Conservation (phyloP, 1,140 invertebrate species). For the Pogonus chalceus region DNA sequence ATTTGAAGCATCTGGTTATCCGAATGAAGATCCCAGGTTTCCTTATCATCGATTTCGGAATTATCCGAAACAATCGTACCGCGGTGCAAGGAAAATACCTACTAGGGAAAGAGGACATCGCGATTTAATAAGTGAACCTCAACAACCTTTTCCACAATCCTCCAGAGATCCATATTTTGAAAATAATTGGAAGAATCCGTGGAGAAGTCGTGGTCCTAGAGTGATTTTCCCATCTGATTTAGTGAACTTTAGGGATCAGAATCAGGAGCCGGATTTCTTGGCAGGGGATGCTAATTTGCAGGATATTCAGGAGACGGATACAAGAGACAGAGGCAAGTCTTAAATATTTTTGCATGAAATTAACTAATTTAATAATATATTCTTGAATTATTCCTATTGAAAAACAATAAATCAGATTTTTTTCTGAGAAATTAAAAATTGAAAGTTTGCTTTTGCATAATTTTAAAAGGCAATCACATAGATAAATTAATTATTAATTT, state of each 20-base stretch:
- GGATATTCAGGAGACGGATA: conserved; percentile 28
- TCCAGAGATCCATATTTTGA: conserved; percentile 20
- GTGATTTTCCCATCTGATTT: conserved; percentile 34
- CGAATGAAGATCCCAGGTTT: background rate
- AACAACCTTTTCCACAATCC: conserved; percentile 13
- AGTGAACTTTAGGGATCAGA: conserved; percentile 30
- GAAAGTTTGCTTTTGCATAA: background rate
- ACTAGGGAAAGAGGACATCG: conserved; percentile 23
- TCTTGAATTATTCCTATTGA: conserved; percentile 2
- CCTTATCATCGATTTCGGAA: conserved; percentile 5
- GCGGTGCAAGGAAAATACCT: conserved; percentile 16
- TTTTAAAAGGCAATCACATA: background rate
- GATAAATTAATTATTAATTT: background rate
- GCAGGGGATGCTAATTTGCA: conserved; percentile 30
- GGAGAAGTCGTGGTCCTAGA: conserved; percentile 24
- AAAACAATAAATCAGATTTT: background rate
- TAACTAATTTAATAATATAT: background rate
- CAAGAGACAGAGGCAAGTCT: conserved; percentile 29
- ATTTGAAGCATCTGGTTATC: background rate
- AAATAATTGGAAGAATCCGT: conserved; percentile 19
- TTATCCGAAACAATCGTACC: conserved; percentile 3
- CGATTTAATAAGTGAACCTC: conserved; percentile 10
- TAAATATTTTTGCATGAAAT: background rate
- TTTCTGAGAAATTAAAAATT: background rate
- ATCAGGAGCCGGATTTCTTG: conserved; percentile 28